Base-by-base conservation (phyloP, 2,888 invertebrate genomes). In the Crematogaster levior region DNA sequence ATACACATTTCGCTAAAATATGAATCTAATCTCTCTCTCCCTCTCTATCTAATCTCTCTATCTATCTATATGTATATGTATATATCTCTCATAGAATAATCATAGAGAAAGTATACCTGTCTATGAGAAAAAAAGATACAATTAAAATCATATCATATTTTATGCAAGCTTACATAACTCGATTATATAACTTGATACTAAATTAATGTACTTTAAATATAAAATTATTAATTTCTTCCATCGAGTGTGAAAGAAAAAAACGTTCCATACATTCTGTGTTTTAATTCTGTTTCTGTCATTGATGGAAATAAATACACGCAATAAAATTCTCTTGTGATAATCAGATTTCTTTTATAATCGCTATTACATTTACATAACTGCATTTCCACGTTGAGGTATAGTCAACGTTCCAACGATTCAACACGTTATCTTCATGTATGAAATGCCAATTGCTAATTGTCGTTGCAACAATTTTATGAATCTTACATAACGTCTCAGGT, bases 401-500 rank as follows among this genome's bases (percentile, higher is more conserved):
- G n/a, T n/a, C 34, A 18, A 66, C 15, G 21, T 12, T 63, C 9
- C 66, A 51, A 43, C 15, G 24, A 30, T 30, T 53, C 21, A 40
- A 53, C 56, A n/a, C 56, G 24, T 68, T 58, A 79, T 79, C 68
- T 68, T 10, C 18, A 12, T 34, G 24, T 43, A 56, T 75, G 4
- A 66, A 65, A 66, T 79, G 68, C 40, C 34, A 24, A 66, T 66
- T 66, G 56, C 34, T 66, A 66, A 77, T 79, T 79, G 56, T 46
- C 56, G 34, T 58, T n/a, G 34, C 56, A 66, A 65, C 58, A 77
- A 85, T 80, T 68, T 75, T 58, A 77, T 30, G 72, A 51, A 43
- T 61, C 34, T 88, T 88, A 86, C 48, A 82, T 83, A 88, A 88
- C 15, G 61, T 61, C 40, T 18, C 73, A 68, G 88, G 90, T 88